These are phyloP conservation scores for Schizotus pectinicornis DNA, from an alignment of 2,888 invertebrate genomes.

Conservation along the genomic window DNA sequence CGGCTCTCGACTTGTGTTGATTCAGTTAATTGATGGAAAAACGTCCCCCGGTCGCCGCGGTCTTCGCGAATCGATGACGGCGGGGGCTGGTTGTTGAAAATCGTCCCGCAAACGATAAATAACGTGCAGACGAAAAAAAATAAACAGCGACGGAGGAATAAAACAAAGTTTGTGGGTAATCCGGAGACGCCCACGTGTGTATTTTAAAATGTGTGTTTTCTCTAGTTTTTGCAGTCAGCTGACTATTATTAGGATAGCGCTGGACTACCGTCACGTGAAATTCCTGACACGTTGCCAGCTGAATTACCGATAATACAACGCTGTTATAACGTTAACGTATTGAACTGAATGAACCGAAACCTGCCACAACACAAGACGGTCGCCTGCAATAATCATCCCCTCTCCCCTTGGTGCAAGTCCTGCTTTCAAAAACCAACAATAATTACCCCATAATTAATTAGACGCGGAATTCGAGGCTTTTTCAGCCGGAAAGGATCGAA, in stretches of 20 bases:
- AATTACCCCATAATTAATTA: too few species aligned
- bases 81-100: neutral
- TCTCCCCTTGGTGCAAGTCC: too few species aligned
- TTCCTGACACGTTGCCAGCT: slow-evolving; percentile 31
- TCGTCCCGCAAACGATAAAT: neutral
- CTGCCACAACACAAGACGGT: slow-evolving; percentile 6
- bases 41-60: neutral
- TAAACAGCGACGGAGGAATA: neutral
- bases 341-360: slow-evolving; percentile 18
- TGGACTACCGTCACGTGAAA: slow-evolving; percentile 33
- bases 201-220: slow-evolving; percentile 30
- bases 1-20: slow-evolving; percentile 4
- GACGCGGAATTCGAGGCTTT: too few species aligned
- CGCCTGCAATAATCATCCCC: neutral
- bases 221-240: slow-evolving; percentile 31
- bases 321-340: slow-evolving; percentile 15
- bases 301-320: slow-evolving; percentile 19
- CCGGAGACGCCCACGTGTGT: slow-evolving; percentile 21
- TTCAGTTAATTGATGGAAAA: slow-evolving; percentile 13
- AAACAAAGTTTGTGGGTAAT: slow-evolving; percentile 12
- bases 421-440: too few species aligned
- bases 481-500: too few species aligned
- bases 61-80: slow-evolving; percentile 16
- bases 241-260: slow-evolving; percentile 31
- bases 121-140: neutral